phyloP scores from a whole-genome alignment of 1,140 invertebrate species.

The Lysiphlebus fabarum region DNA sequence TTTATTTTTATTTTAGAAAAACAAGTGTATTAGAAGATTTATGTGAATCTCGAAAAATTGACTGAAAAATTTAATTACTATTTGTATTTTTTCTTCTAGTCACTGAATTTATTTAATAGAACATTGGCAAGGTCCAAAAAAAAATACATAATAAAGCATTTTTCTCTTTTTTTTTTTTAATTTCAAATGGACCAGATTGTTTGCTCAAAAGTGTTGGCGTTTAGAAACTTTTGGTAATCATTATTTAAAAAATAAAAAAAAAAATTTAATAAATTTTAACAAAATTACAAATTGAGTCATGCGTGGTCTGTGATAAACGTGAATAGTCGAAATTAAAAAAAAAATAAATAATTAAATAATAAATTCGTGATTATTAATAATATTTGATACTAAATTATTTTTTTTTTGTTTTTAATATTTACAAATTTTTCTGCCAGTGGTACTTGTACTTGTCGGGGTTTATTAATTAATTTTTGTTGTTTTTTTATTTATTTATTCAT shows the following conservation, averaged over 20 bases:
- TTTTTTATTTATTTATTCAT: too few relatives aligned
- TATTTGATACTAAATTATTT: constrained; percentile 8
- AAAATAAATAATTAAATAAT: too few relatives aligned
- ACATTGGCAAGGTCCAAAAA: not conserved
- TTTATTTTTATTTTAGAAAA: constrained; percentile 34
- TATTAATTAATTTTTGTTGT: constrained; percentile 20
- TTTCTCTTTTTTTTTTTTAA: not conserved
- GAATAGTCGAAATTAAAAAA: constrained; percentile 38
- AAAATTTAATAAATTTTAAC: too few relatives aligned
- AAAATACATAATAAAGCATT: constrained; percentile 10
- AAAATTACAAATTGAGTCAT: constrained; percentile 44
- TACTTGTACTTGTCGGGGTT: constrained; percentile 27
- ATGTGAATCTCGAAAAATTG: constrained; percentile 45
- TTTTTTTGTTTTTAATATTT: constrained; percentile 3
- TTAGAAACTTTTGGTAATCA: constrained; percentile 40
- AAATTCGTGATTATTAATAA: constrained; percentile 24
- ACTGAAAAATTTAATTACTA: constrained; percentile 34
- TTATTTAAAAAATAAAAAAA: too few relatives aligned
- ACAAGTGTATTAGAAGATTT: constrained; percentile 41
- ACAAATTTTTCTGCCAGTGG: constrained; percentile 33
- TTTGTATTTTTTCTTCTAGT: constrained; percentile 43
- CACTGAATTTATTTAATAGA: constrained; percentile 41
- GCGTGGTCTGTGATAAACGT: constrained; percentile 55
- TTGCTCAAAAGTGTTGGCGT: constrained; percentile 52
- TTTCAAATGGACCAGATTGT: constrained; percentile 21